Evolutionary conservation across 2,888 invertebrate genomes (phyloP), one percentile per base, ranked within the genome.

Genomic region (Campoplex nolae): DNA sequence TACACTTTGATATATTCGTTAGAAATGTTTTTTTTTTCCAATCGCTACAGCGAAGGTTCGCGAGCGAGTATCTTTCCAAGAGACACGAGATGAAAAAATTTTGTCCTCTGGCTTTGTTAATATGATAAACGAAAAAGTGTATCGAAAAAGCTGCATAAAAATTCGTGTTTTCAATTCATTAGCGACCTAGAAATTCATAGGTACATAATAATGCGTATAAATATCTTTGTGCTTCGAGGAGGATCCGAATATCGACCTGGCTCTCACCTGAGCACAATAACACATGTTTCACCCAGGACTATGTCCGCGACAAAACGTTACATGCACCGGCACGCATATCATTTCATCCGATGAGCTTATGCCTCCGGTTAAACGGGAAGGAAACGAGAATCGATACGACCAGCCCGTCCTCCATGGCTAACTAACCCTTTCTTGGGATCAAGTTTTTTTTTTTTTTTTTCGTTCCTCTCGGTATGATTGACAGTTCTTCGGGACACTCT

Each of bases 391-490:
- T 84, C 87, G 79, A 84, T 84, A 83, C 83, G 62, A 81, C 56
- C 35, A 42, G 48, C 54, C 48, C 65, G 62, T 58, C 71, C 84
- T 78, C 7, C 88, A 65, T 54, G 81, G 75, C 90, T 91, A 93
- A 93, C 93, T 93, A 91, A 91, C 90, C 90, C 92, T 93, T 93
- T 92, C 90, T 91, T 88, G 89, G 91, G 91, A 93, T 91, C 92
- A 88, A 89, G 91, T 93, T 92, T 92, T 91, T 48, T 79, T 67
- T 58, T 45, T 35, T 32, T 23, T 62, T 51, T 77, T 65, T 83
- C 62, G 6, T 23, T 23, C 23, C 23, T 23, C 75, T 51, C 18
- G 28, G 42, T 79, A 78, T 93, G 93, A 94, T 93, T 93, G 94
- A 93, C 93, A 92, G 91, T 91, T 92, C 48, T 90, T 89, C 87